Percentiles rank a stretch among this genome's conserved stretches.
phyloP scores from a whole-genome alignment of 2,113 vertebrate species.

The Grallaria varia region DNA sequence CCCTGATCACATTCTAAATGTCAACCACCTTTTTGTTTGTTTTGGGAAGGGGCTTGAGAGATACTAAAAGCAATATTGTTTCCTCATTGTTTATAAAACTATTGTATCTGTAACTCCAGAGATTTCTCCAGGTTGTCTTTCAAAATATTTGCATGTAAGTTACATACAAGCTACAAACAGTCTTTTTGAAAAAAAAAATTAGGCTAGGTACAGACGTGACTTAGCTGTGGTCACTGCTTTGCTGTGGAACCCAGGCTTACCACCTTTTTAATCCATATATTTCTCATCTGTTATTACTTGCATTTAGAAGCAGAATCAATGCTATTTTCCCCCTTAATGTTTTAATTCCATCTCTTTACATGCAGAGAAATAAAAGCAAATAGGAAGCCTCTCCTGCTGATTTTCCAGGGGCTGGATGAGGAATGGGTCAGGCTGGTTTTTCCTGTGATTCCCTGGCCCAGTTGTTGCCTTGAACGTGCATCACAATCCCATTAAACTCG shows the following conservation, averaged over 20 bases:
- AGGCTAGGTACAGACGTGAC: not conserved
- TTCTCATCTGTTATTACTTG: not conserved
- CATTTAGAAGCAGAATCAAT: not conserved
- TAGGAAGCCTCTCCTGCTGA: not conserved
- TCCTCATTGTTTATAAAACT: not conserved
- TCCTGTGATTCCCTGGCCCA: not conserved
- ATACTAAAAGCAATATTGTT: not conserved
- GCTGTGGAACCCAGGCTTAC: not conserved
- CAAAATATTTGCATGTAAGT: not conserved
- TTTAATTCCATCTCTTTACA: not conserved
- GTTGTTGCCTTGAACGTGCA: not conserved
- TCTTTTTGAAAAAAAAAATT: not conserved
- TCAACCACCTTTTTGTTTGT: not conserved
- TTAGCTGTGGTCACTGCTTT: not conserved
- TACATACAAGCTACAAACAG: not conserved
- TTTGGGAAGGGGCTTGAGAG: not conserved
- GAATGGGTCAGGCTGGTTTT: not conserved
- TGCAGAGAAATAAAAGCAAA: constrained; percentile 6
- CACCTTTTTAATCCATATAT: not conserved
- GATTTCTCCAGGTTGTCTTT: not conserved
- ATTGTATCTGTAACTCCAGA: not conserved
- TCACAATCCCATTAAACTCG: constrained; percentile 11
- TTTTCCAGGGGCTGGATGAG: not conserved
- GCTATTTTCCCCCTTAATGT: not conserved
- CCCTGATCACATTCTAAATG: not conserved